These are phyloP conservation scores for Cotesia typhae DNA, from an alignment of 1,140 invertebrate species.

Conservation along the genomic window DNA sequence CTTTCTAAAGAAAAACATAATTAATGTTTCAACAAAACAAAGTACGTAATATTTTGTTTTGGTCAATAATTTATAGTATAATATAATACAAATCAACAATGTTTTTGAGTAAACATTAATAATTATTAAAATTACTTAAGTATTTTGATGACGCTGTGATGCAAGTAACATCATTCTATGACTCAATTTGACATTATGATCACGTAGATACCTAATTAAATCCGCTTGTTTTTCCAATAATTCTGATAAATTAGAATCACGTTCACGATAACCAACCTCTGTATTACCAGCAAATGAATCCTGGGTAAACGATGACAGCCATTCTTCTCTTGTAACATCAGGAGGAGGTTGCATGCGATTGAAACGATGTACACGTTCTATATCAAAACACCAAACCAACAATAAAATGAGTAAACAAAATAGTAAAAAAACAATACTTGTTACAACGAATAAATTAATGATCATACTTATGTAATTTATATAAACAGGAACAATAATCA, in stretches of 20 bases:
- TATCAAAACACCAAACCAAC: slow-evolving; percentile 18
- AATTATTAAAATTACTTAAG: no score
- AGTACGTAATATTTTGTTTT: no score
- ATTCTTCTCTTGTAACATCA: slow-evolving; percentile 69
- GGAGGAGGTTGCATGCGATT: slow-evolving; percentile 68
- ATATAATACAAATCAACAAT: no score
- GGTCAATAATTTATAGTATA: no score
- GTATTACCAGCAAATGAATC: slow-evolving; percentile 63
- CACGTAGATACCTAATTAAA: slow-evolving; percentile 65
- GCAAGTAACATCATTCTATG: slow-evolving; percentile 62
- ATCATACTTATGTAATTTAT: slow-evolving; percentile 71
- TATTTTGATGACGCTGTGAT: slow-evolving; percentile 44
- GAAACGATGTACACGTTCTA: slow-evolving; percentile 69
- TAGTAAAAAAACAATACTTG: background rate
- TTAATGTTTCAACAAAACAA: no score
- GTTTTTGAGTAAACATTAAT: no score
- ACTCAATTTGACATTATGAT: slow-evolving; percentile 63
- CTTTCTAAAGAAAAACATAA: no score
- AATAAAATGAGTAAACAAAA: slow-evolving; percentile 26
- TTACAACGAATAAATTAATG: slow-evolving; percentile 22
- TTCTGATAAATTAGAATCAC: slow-evolving; percentile 68
- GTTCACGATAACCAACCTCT: slow-evolving; percentile 69
- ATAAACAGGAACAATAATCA: slow-evolving; percentile 67
- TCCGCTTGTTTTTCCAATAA: slow-evolving; percentile 74
- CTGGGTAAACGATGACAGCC: slow-evolving; percentile 65